Conservation (phyloP, 2,797 vertebrate genomes). For the Pseudomugil tenellus region DNA sequence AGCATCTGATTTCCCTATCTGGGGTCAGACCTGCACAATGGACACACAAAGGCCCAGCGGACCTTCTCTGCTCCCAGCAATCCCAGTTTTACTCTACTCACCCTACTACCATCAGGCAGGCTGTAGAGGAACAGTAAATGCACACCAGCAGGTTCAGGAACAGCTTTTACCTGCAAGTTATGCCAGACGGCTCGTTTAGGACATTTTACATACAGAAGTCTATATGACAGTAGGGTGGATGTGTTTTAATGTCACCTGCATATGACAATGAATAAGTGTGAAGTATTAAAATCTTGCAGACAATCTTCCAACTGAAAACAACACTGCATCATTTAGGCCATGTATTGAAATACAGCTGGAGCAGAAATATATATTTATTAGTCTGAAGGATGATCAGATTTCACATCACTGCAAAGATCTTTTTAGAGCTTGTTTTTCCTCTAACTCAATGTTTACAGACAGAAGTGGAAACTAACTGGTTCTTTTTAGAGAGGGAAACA, state of each 20-base stretch:
- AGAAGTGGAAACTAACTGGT: neutral
- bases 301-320: neutral
- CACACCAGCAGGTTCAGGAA: no score
- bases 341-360: constrained; percentile 20
- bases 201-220: no score
- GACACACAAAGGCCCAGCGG: no score
- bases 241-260: neutral
- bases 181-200: no score
- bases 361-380: constrained; percentile 20
- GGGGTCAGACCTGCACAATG: no score
- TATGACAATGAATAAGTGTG: neutral
- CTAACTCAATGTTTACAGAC: neutral
- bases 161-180: no score
- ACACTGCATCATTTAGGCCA: neutral
- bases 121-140: no score
- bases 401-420: constrained; percentile 3
- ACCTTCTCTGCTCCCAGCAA: no score
- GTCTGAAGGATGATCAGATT: constrained; percentile 24
- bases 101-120: no score
- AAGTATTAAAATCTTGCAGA: neutral
- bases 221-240: neutral
- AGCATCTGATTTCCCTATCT: no score
- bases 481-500: neutral
- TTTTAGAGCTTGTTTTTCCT: constrained; percentile 9
- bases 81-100: no score